Evolutionary conservation across 2,888 invertebrate species (phyloP).

Genomic region (Cremastinae sp.): DNA sequence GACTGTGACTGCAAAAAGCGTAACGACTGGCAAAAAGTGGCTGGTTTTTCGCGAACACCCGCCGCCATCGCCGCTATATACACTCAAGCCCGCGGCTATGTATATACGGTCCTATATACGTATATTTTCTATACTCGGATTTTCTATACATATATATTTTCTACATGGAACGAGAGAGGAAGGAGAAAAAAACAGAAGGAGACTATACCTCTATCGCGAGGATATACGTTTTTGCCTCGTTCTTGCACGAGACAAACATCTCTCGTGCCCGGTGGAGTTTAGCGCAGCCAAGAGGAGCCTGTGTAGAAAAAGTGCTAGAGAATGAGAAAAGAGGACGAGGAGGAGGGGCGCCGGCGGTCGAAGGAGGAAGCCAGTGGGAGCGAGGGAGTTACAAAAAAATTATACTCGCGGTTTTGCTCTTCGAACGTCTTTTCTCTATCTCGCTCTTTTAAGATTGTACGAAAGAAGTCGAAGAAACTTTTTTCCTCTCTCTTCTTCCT

Average conservation of each 20-base stretch:
- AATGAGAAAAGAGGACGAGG: conserved; percentile 58
- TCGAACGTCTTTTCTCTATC: conserved; percentile 64
- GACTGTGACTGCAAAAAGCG: conserved; percentile 59
- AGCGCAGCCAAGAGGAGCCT: conserved; percentile 32
- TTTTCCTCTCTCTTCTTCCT: conserved; percentile 18
- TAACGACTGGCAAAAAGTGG: conserved; percentile 71
- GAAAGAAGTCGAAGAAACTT: conserved; percentile 54
- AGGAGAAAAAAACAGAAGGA: conserved; percentile 17
- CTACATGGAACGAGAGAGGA: no score
- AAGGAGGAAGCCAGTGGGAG: conserved; percentile 50
- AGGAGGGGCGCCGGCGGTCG: conserved; percentile 22
- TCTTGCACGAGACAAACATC: conserved; percentile 69
- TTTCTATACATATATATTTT: conserved; percentile 4
- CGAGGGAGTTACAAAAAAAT: conserved; percentile 44
- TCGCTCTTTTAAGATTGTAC: conserved; percentile 52
- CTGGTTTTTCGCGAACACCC: conserved; percentile 72
- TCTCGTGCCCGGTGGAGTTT: conserved; percentile 60
- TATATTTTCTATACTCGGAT: not conserved
- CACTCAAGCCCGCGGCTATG: conserved; percentile 28
- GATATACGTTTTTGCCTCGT: conserved; percentile 72
- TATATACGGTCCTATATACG: conserved; percentile 4
- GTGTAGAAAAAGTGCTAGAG: conserved; percentile 57
- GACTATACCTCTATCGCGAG: conserved; percentile 69
- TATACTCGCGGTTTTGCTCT: conserved; percentile 63
- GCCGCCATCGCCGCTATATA: conserved; percentile 48